Base-by-base conservation (phyloP, 1,140 invertebrate species). In the Cyphomyrmex costatus region DNA sequence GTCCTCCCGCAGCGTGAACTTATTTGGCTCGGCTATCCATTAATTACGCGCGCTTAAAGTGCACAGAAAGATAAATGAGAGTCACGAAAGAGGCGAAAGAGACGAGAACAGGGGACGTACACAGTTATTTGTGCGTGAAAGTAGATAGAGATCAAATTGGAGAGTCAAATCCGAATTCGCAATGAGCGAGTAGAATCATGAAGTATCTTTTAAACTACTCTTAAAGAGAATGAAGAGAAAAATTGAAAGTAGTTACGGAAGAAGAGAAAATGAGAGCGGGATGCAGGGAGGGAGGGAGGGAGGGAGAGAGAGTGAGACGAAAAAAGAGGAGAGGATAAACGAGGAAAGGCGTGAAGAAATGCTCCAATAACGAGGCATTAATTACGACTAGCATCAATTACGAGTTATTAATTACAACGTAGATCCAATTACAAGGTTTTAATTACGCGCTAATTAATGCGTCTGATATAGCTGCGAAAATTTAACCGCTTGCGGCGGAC, bases 41-140 rank as follows among this genome's bases (percentile, higher is more conserved):
- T 88, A 88, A 88, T 88, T 88, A 88, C 71, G 71, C 63, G 58
- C 85, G 78, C 85, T 86, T 88, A 83, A 86, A 86, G 63, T 51
- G 71, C 85, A 65, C 24, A 68, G 36, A 56, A 77, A 86, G 87
- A 88, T 88, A 83, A 88, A 88, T 86, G 87, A 68, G 61, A 83
- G 74, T 60, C 83, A 73, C 36, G 71, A 87, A 61, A 65, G 58
- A 58, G 61, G 49, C 24, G n/a, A 27, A 49, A 33, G n/a, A 19
- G 49, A 46, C 7, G 63, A 56, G 16, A 4, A 7, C 36, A 56
- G 16, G 16, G 14, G 74, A 51, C 53, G n/a, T 24, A 33, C 36
- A 46, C 61, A 46, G 61, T 24, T 66, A 30, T 68, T 79, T 82
- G 36, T 36, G 24, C 30, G 51, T 14, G 24, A 30, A 27, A 33